phyloP scores from a whole-genome alignment of 2,113 vertebrate species.

The Myotis davidii region DNA sequence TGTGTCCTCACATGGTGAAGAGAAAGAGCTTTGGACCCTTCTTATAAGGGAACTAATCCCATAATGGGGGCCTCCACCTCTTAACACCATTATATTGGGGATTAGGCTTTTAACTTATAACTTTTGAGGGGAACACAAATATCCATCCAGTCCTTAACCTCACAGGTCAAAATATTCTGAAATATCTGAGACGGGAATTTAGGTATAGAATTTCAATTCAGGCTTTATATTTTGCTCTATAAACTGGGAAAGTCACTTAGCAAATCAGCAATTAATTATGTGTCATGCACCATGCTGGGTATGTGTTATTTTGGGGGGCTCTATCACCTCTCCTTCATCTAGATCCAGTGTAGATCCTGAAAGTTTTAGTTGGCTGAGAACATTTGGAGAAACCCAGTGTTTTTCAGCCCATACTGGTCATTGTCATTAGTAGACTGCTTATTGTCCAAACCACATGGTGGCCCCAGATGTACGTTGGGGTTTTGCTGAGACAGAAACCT shows the following conservation, averaged over 20 bases:
- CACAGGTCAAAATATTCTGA: background rate
- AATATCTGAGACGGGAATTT: background rate
- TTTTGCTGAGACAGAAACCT: background rate
- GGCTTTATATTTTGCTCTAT: background rate
- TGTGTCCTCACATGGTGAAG: background rate
- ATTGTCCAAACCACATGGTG: background rate
- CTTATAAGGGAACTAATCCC: background rate
- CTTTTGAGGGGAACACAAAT: background rate
- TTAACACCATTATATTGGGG: background rate
- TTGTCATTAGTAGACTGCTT: background rate
- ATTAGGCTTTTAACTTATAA: background rate
- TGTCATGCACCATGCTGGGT: background rate
- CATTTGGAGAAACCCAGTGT: background rate
- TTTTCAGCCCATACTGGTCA: background rate
- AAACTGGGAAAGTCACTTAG: background rate
- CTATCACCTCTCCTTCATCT: background rate
- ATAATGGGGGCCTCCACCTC: background rate
- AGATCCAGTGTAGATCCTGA: background rate
- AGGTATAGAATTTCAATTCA: background rate
- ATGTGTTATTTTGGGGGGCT: background rate
- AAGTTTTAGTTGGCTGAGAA: background rate
- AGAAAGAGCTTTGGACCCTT: background rate
- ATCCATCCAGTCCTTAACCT: background rate
- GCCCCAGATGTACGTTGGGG: background rate
- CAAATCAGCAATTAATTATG: background rate